These are phyloP conservation scores for Cyclargus thomasi DNA, from an alignment of 1,140 invertebrate species.

Conservation along the genomic window DNA sequence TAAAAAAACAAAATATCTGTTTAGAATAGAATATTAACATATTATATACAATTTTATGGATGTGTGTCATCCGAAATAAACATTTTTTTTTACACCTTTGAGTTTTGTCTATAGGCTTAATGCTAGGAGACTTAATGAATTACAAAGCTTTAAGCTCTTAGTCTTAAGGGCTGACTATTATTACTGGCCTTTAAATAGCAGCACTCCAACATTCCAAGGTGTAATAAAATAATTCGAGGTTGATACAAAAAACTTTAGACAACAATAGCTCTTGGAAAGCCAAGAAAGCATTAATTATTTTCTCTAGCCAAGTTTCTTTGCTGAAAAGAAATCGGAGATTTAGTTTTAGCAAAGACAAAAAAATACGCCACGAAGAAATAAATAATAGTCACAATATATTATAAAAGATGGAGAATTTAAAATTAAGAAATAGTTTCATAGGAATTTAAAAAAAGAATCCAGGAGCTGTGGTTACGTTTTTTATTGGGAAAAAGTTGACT, in stretches of 20 bases:
- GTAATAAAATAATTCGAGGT: background rate
- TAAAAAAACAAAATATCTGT: no score
- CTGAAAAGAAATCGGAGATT: background rate
- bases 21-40: no score
- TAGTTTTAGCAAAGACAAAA: background rate
- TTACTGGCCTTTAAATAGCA: background rate
- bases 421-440: background rate
- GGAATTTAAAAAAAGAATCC: background rate
- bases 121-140: no score
- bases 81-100: no score
- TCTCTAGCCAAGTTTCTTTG: background rate
- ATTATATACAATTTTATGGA: no score
- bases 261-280: background rate
- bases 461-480: no score
- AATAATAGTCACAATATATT: background rate
- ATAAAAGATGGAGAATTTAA: no score
- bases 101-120: no score
- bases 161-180: no score
- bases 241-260: conserved; percentile 3
- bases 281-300: background rate
- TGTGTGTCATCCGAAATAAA: no score
- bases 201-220: background rate
- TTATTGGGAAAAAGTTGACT: background rate
- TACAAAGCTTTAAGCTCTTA: no score
- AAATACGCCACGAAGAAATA: background rate